These are phyloP conservation scores for Mylabris phalerata DNA, from an alignment of 1,140 invertebrate genomes.

Conservation along the genomic window DNA sequence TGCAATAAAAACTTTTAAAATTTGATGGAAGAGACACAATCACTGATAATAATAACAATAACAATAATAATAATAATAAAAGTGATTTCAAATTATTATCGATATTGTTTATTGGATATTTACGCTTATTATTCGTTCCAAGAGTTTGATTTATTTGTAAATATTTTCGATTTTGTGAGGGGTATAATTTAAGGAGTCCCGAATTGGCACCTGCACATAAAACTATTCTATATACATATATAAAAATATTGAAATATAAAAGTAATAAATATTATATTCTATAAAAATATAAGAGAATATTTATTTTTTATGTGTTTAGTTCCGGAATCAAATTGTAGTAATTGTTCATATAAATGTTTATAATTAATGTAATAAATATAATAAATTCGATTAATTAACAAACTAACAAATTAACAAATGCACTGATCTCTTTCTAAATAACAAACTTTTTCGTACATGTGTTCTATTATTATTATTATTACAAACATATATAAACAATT, in stretches of 20 bases:
- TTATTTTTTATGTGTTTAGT: conserved; percentile 34
- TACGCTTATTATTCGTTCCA: no score
- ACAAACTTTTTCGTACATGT: conserved; percentile 21
- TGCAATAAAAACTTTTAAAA: conserved; percentile 22
- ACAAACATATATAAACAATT: neutral
- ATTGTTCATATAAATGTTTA: conserved; percentile 31
- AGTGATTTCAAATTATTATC: neutral
- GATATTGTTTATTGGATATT: no score
- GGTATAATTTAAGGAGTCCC: conserved; percentile 27
- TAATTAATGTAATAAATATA: neutral
- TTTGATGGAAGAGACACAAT: conserved; percentile 32
- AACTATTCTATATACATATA: neutral
- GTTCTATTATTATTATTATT: conserved; percentile 20
- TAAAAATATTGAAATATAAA: neutral
- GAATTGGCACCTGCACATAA: conserved; percentile 23
- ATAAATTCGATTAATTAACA: no score
- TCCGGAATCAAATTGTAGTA: conserved; percentile 20
- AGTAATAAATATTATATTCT: conserved; percentile 24
- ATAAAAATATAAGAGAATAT: conserved; percentile 25
- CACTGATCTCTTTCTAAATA: conserved; percentile 29
- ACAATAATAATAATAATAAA: neutral
- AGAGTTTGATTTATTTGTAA: neutral
- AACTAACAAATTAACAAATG: conserved; percentile 22
- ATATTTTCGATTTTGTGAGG: neutral
- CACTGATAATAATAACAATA: conserved; percentile 19